These are phyloP conservation scores for Triplophysa siluroides DNA, from an alignment of 2,113 vertebrate genomes.

Conservation along the genomic window DNA sequence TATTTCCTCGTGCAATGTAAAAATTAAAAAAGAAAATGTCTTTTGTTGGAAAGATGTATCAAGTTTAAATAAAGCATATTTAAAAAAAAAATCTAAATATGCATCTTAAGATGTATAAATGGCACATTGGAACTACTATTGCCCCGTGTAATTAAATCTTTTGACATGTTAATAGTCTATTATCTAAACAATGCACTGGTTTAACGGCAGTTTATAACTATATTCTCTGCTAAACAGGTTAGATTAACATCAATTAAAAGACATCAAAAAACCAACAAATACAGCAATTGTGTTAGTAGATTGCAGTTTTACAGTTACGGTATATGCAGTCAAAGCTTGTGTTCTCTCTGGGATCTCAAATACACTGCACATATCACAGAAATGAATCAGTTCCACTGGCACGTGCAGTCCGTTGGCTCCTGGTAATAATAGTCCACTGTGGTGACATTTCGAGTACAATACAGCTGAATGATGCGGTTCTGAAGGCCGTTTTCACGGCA, in stretches of 20 bases:
- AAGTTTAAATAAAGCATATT: constrained; percentile 30
- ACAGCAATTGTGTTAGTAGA: constrained; percentile 46
- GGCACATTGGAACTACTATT: constrained; percentile 16
- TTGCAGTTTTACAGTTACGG: constrained; percentile 1
- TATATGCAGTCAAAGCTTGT: constrained; percentile 25
- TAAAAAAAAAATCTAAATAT: neutral
- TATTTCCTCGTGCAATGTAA: constrained; percentile 29
- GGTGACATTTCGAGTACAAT: constrained; percentile 90
- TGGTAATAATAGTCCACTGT: constrained; percentile 86
- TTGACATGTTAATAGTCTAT: constrained; percentile 6
- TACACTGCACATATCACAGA: neutral
- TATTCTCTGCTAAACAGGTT: constrained; percentile 2
- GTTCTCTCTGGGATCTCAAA: constrained; percentile 17
- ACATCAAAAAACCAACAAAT: constrained; percentile 25
- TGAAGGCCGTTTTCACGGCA: constrained; percentile 90
- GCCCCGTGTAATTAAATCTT: constrained; percentile 1
- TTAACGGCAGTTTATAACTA: constrained; percentile 20
- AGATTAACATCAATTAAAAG: constrained; percentile 43
- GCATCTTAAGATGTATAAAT: constrained; percentile 24
- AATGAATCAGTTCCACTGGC: constrained; percentile 88
- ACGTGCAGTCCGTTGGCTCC: constrained; percentile 92
- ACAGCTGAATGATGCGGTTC: constrained; percentile 84
- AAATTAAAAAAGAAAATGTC: neutral
- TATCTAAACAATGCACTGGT: constrained; percentile 18
- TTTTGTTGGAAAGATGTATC: constrained; percentile 32